These are phyloP conservation scores for Torymus tubicola DNA, from an alignment of 2,888 invertebrate species.

Conservation along the genomic window DNA sequence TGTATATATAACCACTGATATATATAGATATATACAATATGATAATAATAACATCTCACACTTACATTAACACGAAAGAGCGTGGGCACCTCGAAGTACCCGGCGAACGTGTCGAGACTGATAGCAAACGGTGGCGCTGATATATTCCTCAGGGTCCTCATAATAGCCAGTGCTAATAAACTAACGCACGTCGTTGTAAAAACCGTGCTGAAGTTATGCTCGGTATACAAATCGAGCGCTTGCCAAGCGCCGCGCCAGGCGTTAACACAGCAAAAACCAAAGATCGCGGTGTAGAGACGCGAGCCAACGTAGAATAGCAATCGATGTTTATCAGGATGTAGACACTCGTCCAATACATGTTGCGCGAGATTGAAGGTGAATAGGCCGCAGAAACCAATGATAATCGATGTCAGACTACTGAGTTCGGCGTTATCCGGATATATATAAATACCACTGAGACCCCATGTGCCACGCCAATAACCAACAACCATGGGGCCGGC, in stretches of 20 bases:
- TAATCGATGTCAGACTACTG: slow-evolving; percentile 83
- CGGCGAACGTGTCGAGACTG: slow-evolving; percentile 84
- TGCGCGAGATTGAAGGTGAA: slow-evolving; percentile 84
- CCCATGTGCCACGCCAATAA: slow-evolving; percentile 93
- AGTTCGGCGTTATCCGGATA: slow-evolving; percentile 80
- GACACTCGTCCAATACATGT: slow-evolving; percentile 77
- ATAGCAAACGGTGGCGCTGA: slow-evolving; percentile 90
- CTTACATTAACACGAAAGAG: slow-evolving; percentile 85
- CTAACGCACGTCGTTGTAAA: slow-evolving; percentile 83
- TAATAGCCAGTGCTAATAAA: slow-evolving; percentile 82
- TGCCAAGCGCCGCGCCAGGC: slow-evolving; percentile 93
- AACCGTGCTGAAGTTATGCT: slow-evolving; percentile 79
- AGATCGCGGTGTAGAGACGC: slow-evolving; percentile 85
- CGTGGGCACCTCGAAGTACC: slow-evolving; percentile 90
- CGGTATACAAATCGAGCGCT: slow-evolving; percentile 84
- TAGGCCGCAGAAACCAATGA: slow-evolving; percentile 84
- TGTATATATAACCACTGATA: too few relatives aligned
- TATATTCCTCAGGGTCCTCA: slow-evolving; percentile 87
- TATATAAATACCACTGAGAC: slow-evolving; percentile 85
- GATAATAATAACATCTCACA: too few relatives aligned
- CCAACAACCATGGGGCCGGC: slow-evolving; percentile 89
- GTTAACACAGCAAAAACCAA: slow-evolving; percentile 89
- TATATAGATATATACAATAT: too few relatives aligned
- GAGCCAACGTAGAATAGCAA: slow-evolving; percentile 84
- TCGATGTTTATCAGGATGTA: slow-evolving; percentile 84